Evolutionary conservation across 2,888 invertebrate genomes (phyloP), one percentile per base, ranked within the genome.

Genomic region (Stratiomys singularior): DNA sequence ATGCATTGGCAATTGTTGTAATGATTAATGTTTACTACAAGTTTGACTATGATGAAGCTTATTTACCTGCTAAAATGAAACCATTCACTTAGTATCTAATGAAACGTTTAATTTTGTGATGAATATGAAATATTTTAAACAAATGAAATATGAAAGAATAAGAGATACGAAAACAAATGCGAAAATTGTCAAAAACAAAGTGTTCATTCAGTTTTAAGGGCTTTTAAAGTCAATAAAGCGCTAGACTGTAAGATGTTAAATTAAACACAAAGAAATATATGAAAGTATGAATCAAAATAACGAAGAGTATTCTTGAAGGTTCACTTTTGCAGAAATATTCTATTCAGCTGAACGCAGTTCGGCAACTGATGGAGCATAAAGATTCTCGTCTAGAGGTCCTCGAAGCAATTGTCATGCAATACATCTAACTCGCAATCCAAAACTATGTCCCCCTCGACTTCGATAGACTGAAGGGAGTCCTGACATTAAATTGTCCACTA

Each of bases 161-260:
- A 47, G 30, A 69, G 30, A 69, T 47, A 69, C 69, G 47, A 69
- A 47, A 69, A 69, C 46, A 69, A 72, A 58, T 60, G 74, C 37
- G 30, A 74, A 74, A 74, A 74, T 37, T 78, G 78, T 78, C 69
- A 78, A 78, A 56, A 76, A 67, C 52, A 76, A 78, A 78, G 78
- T 78, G 78, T 78, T 78, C 78, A 76, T 71, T 78, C 76, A 78
- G 74, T 52, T 76, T 58, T 76, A 76, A 78, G 69, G 78, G 76
- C 76, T 76, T 60, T 69, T 37, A 60, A 71, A 76, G 63, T 71
- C 74, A 44, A 30, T 69, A 21, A 74, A 58, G 44, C 30, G 37
- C 60, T 74, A 74, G 60, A 46, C 18, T 69, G 52, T 76, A 76
- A 71, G 69, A 76, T 71, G 78, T 76, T 78, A 78, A 78, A 58